Conservation (phyloP, 2,797 vertebrate species). For the Sarcophilus harrisii region DNA sequence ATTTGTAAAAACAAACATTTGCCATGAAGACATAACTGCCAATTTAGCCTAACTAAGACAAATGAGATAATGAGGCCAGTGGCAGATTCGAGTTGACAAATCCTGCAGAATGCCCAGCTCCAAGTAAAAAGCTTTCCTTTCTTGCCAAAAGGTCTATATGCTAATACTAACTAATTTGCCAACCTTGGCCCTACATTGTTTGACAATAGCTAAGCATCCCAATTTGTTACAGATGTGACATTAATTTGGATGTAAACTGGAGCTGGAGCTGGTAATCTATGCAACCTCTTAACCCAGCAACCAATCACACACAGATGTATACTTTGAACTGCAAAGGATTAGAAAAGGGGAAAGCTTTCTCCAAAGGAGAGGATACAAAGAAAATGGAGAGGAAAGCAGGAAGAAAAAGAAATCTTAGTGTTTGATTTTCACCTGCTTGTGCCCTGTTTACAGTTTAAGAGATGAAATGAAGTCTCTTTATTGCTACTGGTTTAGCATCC, state of each 20-base stretch:
- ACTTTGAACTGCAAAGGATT: slow-evolving; percentile 38
- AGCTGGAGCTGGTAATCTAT: slow-evolving; percentile 74
- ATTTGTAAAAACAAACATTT: slow-evolving; percentile 88
- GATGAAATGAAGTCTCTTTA: slow-evolving; percentile 38
- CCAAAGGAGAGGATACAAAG: slow-evolving; percentile 23
- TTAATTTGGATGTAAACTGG: slow-evolving; percentile 84
- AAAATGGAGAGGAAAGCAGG: neutral
- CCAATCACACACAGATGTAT: slow-evolving; percentile 59
- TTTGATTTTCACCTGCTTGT: neutral
- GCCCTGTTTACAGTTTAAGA: neutral
- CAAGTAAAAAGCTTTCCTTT: slow-evolving; percentile 81
- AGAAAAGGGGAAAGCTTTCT: slow-evolving; percentile 44
- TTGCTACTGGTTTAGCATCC: neutral
- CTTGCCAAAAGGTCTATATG: slow-evolving; percentile 87
- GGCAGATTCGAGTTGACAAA: slow-evolving; percentile 84
- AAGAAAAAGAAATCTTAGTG: neutral
- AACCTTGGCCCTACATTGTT: slow-evolving; percentile 82
- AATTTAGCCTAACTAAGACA: slow-evolving; percentile 89
- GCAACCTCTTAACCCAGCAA: slow-evolving; percentile 71
- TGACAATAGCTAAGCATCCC: slow-evolving; percentile 82
- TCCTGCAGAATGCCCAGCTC: slow-evolving; percentile 81
- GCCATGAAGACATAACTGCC: slow-evolving; percentile 87
- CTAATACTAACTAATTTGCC: slow-evolving; percentile 88
- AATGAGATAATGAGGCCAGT: slow-evolving; percentile 87
- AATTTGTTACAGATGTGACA: slow-evolving; percentile 86